Evolutionary conservation across 2,888 invertebrate species (phyloP).

Genomic region (Zygogramma bicolorata): DNA sequence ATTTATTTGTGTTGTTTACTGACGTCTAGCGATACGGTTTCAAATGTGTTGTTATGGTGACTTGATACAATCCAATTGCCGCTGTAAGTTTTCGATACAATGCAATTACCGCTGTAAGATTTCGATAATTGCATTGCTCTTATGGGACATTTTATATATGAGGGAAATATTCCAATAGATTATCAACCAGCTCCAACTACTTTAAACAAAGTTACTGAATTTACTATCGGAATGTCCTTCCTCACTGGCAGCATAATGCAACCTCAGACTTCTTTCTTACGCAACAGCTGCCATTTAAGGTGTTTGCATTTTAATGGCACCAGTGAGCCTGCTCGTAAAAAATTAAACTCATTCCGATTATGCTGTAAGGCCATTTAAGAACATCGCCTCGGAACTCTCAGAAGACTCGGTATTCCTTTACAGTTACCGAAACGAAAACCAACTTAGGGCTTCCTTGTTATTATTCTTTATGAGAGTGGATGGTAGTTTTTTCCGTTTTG

Average conservation of each 20-base stretch:
- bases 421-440: constrained; percentile 15
- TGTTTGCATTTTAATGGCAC: constrained; percentile 22
- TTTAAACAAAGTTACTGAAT: background rate
- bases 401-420: constrained; percentile 15
- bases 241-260: constrained; percentile 1
- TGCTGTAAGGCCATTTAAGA: constrained; percentile 22
- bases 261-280: background rate
- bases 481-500: background rate
- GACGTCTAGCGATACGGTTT: too few relatives aligned
- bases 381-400: constrained; percentile 1
- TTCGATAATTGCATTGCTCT: too few relatives aligned
- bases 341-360: constrained; percentile 21
- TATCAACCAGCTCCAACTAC: too few relatives aligned
- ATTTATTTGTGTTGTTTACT: too few relatives aligned
- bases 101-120: too few relatives aligned
- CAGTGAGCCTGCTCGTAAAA: constrained; percentile 12
- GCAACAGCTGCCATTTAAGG: constrained; percentile 27
- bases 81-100: too few relatives aligned
- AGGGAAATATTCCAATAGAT: too few relatives aligned
- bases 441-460: constrained; percentile 7
- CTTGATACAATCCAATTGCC: too few relatives aligned
- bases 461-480: constrained; percentile 1
- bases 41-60: too few relatives aligned
- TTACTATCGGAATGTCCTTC: background rate
- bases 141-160: too few relatives aligned